Percentiles rank a stretch among this genome's conserved stretches.
phyloP scores from a whole-genome alignment of 2,113 vertebrate species.

The Herpailurus yagouaroundi region DNA sequence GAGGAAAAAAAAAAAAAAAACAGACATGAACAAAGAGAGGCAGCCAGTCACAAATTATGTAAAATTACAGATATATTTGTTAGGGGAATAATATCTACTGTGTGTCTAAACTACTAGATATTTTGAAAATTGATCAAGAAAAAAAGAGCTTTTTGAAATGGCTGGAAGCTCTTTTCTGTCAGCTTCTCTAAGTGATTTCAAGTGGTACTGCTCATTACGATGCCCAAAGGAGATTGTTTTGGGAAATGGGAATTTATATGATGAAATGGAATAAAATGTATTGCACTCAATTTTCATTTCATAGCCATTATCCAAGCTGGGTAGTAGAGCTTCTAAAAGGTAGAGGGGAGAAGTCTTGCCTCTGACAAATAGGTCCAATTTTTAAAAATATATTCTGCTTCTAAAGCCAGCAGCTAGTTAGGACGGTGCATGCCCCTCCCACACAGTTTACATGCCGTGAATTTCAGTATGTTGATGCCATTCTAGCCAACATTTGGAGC shows the following conservation, averaged over 20 bases:
- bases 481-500: neutral
- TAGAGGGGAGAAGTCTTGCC: accelerated
- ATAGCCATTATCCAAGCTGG: neutral
- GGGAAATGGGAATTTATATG: neutral
- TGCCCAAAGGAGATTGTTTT: neutral
- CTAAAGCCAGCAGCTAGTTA: neutral
- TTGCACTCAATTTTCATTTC: neutral
- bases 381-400: neutral
- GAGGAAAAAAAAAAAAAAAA: neutral
- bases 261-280: neutral
- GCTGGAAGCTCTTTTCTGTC: neutral
- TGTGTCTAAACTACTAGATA: too few relatives aligned
- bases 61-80: neutral
- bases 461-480: neutral
- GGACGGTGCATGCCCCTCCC: neutral
- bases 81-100: neutral
- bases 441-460: accelerated
- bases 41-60: neutral
- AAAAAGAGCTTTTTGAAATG: neutral
- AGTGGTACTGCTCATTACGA: neutral
- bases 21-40: neutral
- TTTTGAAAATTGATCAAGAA: neutral
- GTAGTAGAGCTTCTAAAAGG: neutral
- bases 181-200: neutral
- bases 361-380: too few relatives aligned